These are phyloP conservation scores for Streptopelia turtur DNA, from an alignment of 2,797 vertebrate genomes.

Conservation along the genomic window DNA sequence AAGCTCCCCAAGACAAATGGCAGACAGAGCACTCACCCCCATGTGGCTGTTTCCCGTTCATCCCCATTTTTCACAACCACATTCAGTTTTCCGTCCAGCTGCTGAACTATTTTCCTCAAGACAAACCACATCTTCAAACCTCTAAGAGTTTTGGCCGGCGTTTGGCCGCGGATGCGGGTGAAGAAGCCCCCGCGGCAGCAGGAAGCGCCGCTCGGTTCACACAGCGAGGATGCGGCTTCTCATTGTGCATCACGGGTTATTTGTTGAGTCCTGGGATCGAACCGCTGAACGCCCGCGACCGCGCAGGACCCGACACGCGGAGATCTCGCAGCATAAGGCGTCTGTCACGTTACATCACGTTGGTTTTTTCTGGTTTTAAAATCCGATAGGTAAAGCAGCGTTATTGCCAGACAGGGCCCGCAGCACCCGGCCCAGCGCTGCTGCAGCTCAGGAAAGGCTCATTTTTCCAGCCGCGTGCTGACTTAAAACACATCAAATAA, in stretches of 20 bases:
- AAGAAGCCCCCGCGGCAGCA: neutral
- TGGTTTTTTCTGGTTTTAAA: too few species aligned
- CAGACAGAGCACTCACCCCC: neutral
- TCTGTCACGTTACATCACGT: neutral
- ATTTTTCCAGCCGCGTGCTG: neutral
- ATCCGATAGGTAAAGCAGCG: neutral
- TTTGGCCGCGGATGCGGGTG: neutral
- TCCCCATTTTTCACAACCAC: neutral
- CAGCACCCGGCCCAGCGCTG: neutral
- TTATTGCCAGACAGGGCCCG: neutral
- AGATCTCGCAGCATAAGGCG: neutral
- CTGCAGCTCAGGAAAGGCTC: neutral
- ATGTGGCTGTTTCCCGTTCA: accelerated
- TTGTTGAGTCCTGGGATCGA: neutral
- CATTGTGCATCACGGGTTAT: neutral
- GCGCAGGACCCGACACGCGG: accelerated
- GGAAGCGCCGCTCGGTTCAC: neutral
- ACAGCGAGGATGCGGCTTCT: neutral
- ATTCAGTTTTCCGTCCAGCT: neutral
- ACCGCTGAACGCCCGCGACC: neutral
- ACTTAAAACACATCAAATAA: neutral
- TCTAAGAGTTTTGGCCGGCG: neutral
- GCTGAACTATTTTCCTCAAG: neutral
- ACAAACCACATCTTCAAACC: neutral
- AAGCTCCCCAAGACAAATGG: neutral